Evolutionary conservation across 2,888 invertebrate genomes (phyloP).

Genomic region (Drosophila nigricruria): DNA sequence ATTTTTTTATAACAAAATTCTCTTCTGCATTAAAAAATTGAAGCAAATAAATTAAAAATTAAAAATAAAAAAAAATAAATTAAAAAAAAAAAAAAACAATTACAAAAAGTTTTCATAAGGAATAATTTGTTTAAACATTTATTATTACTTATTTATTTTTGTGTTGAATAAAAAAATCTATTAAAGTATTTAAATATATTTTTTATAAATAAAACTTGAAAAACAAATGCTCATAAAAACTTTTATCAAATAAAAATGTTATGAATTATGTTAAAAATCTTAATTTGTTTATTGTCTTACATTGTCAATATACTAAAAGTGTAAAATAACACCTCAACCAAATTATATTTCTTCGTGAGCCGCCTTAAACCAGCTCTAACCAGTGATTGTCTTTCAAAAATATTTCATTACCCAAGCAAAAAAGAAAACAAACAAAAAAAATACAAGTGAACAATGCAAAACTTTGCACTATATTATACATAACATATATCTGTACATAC

Average conservation of each 20-base stretch:
- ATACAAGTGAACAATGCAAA: neutral
- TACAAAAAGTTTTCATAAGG: too few relatives aligned
- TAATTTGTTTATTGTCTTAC: neutral
- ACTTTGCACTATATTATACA: neutral
- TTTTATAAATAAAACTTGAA: neutral
- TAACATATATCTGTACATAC: neutral
- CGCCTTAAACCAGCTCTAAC: neutral
- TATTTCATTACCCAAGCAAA: neutral
- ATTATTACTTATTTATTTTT: too few relatives aligned
- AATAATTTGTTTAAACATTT: too few relatives aligned
- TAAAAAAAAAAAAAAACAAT: too few relatives aligned
- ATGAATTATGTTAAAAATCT: neutral
- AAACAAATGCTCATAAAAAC: neutral
- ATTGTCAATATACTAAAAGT: neutral
- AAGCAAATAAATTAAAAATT: too few relatives aligned
- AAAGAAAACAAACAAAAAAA: neutral
- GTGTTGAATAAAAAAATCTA: neutral
- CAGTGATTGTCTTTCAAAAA: neutral
- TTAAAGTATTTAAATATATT: neutral
- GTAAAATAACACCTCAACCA: slow-evolving; percentile 1
- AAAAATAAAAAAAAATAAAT: too few relatives aligned
- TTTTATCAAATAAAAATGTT: neutral
- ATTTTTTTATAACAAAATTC: too few relatives aligned
- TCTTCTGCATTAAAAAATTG: too few relatives aligned
- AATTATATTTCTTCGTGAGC: neutral